Conservation (phyloP, 2,113 vertebrate species). For the Orientallactaga bullata region DNA sequence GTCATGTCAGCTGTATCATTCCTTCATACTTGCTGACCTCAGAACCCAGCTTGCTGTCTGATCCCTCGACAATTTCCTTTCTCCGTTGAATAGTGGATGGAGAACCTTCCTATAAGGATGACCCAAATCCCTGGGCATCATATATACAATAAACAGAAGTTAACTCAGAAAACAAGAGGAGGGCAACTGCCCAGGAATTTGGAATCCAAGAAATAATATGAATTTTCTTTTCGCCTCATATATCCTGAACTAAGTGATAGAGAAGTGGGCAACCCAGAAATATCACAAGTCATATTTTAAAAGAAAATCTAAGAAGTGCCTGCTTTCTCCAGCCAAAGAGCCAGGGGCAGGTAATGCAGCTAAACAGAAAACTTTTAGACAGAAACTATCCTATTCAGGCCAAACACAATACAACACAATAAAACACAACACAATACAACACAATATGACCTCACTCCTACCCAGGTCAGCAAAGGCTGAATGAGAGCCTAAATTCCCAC, state of each 20-base stretch:
- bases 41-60: background rate
- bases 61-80: background rate
- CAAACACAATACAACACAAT: background rate
- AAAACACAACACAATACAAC: too few relatives aligned
- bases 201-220: background rate
- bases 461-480: background rate
- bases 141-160: conserved; percentile 8
- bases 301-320: background rate
- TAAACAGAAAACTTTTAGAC: background rate
- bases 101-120: conserved; percentile 16
- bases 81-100: background rate
- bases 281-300: background rate
- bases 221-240: background rate
- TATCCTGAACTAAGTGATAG: background rate
- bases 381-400: background rate
- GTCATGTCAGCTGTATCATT: background rate
- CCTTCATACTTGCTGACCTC: background rate
- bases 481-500: background rate
- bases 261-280: background rate
- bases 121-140: background rate
- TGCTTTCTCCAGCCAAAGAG: background rate
- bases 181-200: background rate
- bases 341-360: background rate
- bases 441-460: background rate
- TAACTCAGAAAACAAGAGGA: background rate